Evolutionary conservation across 2,797 vertebrate species (phyloP), one percentile per base, ranked within the genome.

Genomic region (Emydoidea blandingii): DNA sequence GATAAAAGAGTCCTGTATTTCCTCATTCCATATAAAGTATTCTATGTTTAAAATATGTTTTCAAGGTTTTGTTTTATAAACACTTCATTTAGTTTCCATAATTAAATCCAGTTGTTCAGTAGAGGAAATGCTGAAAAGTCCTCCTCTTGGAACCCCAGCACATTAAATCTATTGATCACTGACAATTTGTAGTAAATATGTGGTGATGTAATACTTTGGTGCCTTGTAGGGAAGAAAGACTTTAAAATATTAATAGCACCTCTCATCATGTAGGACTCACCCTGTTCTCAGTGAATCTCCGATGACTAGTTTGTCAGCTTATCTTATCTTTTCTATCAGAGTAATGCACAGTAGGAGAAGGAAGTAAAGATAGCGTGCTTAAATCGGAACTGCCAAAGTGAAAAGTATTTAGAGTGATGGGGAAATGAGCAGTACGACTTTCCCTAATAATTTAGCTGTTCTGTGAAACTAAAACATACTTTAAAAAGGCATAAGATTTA

Each of bases 231-330:
- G 90, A 85, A 41, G 88, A 81, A 76, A 96, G 89, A 81, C 72
- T 92, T 97, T 97, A 96, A 98, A 97, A 97, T 96, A 97, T 96
- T 98, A 97, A 97, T 87, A 96, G 87, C 65, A 95, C 53, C 82
- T 97, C 81, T 91, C 87, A 91, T 92, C 83, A 29, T 59, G 87
- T 37, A 90, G 91, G 93, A 93, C 89, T 94, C 80, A 79, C 91
- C 88, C 85, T 86, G 44, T 85, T 96, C 81, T 95, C 86, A 59
- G 49, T 41, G 10, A 81, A 90, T 95, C 90, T 92, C 79, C 59
- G 44, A 89, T 5, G 37, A 92, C 80, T 91, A 18, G 86, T 90
- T 87, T 93, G 62, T 92, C 89, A 95, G 94, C 72, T 86, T 90
- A 49, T 49, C 56, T 94, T 81, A 89, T 86, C 94, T 96, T 88